phyloP scores from a whole-genome alignment of 1,140 invertebrate genomes.

The Chlorops oryzae region DNA sequence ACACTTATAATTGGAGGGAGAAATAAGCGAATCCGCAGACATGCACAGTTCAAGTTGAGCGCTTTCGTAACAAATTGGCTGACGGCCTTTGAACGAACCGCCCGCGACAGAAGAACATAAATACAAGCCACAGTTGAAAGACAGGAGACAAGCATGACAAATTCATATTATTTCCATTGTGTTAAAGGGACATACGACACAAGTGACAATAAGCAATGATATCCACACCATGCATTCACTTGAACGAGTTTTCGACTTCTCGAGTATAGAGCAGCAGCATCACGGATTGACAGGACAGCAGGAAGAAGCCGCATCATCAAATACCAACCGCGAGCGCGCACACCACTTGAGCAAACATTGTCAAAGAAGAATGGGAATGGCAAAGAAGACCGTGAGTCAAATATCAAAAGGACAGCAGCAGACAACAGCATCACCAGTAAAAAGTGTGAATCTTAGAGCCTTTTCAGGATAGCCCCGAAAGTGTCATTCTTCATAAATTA shows the following conservation, averaged over 20 bases:
- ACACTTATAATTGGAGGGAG: not conserved
- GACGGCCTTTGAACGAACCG: conserved; percentile 41
- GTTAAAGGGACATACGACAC: not conserved
- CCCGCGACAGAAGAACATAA: no score
- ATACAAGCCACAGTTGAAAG: conserved; percentile 12
- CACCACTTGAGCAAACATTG: no score
- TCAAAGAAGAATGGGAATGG: no score
- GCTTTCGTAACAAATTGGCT: conserved; percentile 43
- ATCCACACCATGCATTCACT: not conserved
- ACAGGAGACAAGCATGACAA: conserved; percentile 47
- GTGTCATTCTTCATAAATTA: not conserved
- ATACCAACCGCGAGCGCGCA: no score
- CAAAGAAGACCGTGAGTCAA: conserved; percentile 8
- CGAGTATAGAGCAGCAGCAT: not conserved
- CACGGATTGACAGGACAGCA: no score
- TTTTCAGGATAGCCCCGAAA: no score
- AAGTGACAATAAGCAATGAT: not conserved
- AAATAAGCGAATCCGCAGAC: no score
- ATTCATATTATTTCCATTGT: conserved; percentile 18
- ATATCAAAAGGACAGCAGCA: conserved; percentile 9
- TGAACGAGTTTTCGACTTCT: no score
- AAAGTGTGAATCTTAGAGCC: no score
- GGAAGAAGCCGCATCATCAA: no score
- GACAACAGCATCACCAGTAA: no score
- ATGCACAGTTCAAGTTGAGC: no score